These are phyloP conservation scores for Acrocyrtus sp. DNA, from an alignment of 2,888 invertebrate species.

Conservation along the genomic window DNA sequence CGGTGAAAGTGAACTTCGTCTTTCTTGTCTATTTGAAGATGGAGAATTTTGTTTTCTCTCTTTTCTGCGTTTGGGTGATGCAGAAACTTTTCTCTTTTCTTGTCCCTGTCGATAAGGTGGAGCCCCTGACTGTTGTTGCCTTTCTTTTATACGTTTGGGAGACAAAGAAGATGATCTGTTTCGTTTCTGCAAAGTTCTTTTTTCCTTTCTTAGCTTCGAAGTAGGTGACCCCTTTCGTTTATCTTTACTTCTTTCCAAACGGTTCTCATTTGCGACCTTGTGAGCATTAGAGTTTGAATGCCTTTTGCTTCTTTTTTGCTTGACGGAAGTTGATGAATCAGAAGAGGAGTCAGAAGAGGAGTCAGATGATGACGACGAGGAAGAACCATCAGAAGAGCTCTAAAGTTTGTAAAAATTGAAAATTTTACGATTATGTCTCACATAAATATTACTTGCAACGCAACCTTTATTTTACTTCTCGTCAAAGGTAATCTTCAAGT, in stretches of 20 bases:
- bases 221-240: not conserved
- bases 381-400: conserved; percentile 42
- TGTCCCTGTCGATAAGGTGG: not conserved
- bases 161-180: too few relatives aligned
- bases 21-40: conserved; percentile 1
- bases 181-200: conserved; percentile 7
- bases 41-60: not conserved
- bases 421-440: too few relatives aligned
- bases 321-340: conserved; percentile 16
- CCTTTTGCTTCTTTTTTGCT: conserved; percentile 29
- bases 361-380: conserved; percentile 26
- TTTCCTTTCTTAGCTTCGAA: not conserved
- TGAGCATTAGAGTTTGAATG: not conserved
- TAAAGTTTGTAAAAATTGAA: too few relatives aligned
- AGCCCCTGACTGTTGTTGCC: too few relatives aligned
- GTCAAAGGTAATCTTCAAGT: too few relatives aligned
- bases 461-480: too few relatives aligned
- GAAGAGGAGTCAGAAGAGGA: conserved; percentile 32
- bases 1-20: not conserved
- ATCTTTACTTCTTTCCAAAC: not conserved
- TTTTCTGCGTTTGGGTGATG: too few relatives aligned
- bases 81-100: conserved; percentile 1
- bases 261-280: not conserved
- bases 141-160: conserved; percentile 8
- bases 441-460: too few relatives aligned